Evolutionary conservation across 2,888 invertebrate genomes (phyloP), one percentile per base, ranked within the genome.

Genomic region (Dynastes hyllus): DNA sequence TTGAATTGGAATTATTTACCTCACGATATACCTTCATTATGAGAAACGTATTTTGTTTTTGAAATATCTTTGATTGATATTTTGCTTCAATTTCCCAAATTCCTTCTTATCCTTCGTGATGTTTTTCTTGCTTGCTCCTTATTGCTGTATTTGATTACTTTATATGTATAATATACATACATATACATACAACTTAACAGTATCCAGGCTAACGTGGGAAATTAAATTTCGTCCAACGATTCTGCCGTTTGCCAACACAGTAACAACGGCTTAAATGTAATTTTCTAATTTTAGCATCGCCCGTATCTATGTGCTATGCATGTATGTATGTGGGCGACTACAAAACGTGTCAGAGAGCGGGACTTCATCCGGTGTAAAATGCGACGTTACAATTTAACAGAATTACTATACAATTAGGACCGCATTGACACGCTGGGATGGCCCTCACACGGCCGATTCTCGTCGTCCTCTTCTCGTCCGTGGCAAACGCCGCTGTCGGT

Each of bases 351-450:
- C 27, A 45, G 45, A 53, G 37, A 77, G 29, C 65, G 29, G 9
- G 67, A 77, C 50, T 40, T 29, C 66, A 16, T 53, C 37, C 27
- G 32, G 32, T 79, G 82, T 83, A 84, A 84, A 84, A 85, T 84
- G 84, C 83, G 83, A 83, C 83, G 83, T 83, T 82, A 83, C 81
- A 81, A 84, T 84, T 85, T 85, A 84, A 83, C 82, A 81, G 83
- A 84, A 85, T 85, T 85, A 84, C 84, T 82, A 83, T 83, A 84
- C 85, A 84, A 84, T 84, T 85, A 85, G 82, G 81, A 80, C 84
- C 81, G 84, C 82, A 83, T 84, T 81, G 84, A 84, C 83, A 82
- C 82, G 81, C 78, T 3, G 22, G 67, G 16, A 9, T 22, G 37
- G 32, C 13, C 3, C 11, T 71, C 69, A 22, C 71, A 45, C 71